Base-by-base conservation (phyloP, 64 coral and sea anemone genomes). In the Trachythela sp. region DNA sequence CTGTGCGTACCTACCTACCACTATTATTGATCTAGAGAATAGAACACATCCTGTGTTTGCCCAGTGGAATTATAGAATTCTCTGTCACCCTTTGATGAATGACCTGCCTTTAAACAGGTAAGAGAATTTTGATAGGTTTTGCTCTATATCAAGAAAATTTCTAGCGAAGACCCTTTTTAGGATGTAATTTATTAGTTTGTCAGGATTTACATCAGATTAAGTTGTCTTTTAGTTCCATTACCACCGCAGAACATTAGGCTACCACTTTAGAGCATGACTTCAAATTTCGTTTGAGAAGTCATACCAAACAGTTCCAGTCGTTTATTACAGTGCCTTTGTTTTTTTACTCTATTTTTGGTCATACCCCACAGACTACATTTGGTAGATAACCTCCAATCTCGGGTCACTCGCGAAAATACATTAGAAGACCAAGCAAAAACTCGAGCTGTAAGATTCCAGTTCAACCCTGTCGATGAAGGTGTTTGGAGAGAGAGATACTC, bases 21-120 rank as follows among this genome's bases (percentile, higher is more conserved):
- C 84, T 1, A 91, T 91, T 43, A 86, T 91, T 33, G 84, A 91
- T 17, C 48, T 91, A 13, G 85, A 67, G 34, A 91, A 91, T 48
- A 14, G 70, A 13, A 91, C 89, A 1, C 48, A 70, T 70, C 83
- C 89, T 8, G 83, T 86, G 56, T 91, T 91, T 18, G 89, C 89
- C 7, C 89, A 91, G 64, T 91, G 89, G 89, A 86, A 91, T 30
- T 91, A 91, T 40, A 77, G 89, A 33, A 91, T 91, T n/a, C 18
- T 85, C 14, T 91, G 89, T 48, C 84, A 91, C 34, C 89, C 89
- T 9, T 86, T 91, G 54, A 91, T 15, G 0, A 17, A 48, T 9
- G 89, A 91, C 31, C 27, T 91, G 43, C 89, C 89, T 22, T 49
- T 91, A 8, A 91, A 91, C 39, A 84, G 89, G 22, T 80, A 39